Evolutionary conservation across 2,888 invertebrate species (phyloP).

Genomic region (Falcaria lacertinaria): DNA sequence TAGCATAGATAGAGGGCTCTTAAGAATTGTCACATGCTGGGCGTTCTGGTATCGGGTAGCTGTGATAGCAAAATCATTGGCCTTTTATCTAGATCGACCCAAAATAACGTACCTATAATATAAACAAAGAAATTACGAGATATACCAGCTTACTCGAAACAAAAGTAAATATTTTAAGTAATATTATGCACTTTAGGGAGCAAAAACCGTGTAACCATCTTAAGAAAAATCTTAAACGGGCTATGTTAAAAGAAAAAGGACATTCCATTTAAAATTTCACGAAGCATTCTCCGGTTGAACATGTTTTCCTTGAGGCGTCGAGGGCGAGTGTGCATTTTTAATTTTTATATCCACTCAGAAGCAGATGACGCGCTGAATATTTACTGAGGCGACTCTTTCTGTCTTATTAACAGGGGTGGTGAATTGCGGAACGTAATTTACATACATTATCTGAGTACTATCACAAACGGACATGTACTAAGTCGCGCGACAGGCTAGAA

Average conservation of each 20-base stretch:
- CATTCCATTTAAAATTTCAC: conserved; percentile 48
- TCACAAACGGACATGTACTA: too few species aligned
- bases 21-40: too few species aligned
- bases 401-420: conserved; percentile 62
- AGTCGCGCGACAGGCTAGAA: too few species aligned
- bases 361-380: conserved; percentile 70
- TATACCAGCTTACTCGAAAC: too few species aligned
- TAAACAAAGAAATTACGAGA: too few species aligned
- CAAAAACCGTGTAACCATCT: background rate
- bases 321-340: conserved; percentile 70
- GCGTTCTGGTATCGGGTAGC: too few species aligned
- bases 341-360: conserved; percentile 63
- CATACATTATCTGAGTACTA: too few species aligned
- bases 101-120: too few species aligned
- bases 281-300: conserved; percentile 42
- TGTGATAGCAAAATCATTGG: too few species aligned
- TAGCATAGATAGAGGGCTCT: too few species aligned
- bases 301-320: conserved; percentile 68
- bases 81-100: too few species aligned
- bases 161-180: conserved; percentile 1
- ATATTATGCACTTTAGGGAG: background rate
- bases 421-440: conserved; percentile 47
- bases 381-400: conserved; percentile 63
- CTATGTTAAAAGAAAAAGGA: conserved; percentile 27
- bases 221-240: conserved; percentile 18